These are phyloP conservation scores for Heliconius cydno DNA, from an alignment of 2,888 invertebrate genomes.

Conservation along the genomic window DNA sequence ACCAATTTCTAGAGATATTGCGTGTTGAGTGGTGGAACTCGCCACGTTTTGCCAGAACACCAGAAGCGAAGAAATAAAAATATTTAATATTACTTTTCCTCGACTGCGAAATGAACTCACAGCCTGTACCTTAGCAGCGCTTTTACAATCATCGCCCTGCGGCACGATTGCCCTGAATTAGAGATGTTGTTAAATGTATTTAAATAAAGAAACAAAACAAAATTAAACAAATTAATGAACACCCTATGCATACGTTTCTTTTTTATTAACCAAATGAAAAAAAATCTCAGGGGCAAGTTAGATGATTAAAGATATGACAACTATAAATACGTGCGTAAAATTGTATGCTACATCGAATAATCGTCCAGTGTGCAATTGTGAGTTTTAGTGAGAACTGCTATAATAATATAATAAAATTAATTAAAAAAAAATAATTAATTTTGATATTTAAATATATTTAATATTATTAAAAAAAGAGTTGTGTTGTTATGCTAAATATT, in stretches of 20 bases:
- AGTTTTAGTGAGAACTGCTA: conserved; percentile 4
- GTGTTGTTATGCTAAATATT: neutral
- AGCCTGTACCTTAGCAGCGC: neutral
- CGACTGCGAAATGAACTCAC: neutral
- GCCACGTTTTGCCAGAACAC: no score
- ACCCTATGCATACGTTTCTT: neutral
- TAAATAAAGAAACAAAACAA: neutral
- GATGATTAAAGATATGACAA: neutral
- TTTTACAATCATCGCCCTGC: no score
- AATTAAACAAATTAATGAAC: neutral
- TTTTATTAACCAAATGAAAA: neutral
- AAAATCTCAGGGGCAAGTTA: conserved; percentile 13
- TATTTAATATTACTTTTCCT: neutral
- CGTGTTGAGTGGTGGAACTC: no score
- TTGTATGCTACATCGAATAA: neutral
- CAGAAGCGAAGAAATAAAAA: no score
- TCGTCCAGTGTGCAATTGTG: conserved; percentile 1
- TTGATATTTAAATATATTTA: neutral
- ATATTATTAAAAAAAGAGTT: neutral
- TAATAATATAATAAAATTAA: neutral
- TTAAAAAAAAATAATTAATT: no score
- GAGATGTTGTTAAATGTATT: neutral
- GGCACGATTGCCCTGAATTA: neutral
- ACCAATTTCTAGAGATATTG: no score
- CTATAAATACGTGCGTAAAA: neutral